These are phyloP conservation scores for Hydroisotoma schaefferi DNA, from an alignment of 2,888 invertebrate genomes.

Conservation along the genomic window DNA sequence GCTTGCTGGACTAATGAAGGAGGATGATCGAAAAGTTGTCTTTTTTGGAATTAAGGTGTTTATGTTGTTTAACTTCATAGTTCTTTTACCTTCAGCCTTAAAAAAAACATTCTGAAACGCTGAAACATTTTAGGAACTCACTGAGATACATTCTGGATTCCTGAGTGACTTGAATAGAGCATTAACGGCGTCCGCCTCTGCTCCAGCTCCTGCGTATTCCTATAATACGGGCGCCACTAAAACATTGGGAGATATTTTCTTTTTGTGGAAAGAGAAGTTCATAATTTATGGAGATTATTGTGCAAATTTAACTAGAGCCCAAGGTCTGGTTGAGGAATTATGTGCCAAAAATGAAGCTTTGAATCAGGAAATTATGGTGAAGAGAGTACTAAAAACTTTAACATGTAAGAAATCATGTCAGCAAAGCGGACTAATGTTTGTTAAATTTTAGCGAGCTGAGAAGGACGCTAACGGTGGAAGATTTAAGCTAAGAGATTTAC, in stretches of 20 bases:
- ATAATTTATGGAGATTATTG: conserved; percentile 95
- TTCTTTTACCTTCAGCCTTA: no score
- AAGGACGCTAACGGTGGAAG: conserved; percentile 90
- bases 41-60: conserved; percentile 87
- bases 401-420: neutral
- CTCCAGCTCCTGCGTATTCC: conserved; percentile 50
- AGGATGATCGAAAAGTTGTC: conserved; percentile 72
- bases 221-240: conserved; percentile 53
- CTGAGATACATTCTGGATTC: conserved; percentile 80
- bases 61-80: neutral
- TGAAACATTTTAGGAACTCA: conserved; percentile 55
- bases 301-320: conserved; percentile 86
- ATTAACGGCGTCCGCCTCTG: conserved; percentile 27
- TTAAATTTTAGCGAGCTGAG: conserved; percentile 71
- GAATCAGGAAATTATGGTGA: conserved; percentile 66
- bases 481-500: conserved; percentile 88
- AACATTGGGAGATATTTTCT: conserved; percentile 76
- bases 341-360: conserved; percentile 65
- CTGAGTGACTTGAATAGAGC: conserved; percentile 75
- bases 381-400: conserved; percentile 49
- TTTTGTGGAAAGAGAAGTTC: conserved; percentile 84
- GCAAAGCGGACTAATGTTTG: neutral
- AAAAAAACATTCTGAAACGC: no score
- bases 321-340: conserved; percentile 73
- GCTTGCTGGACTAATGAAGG: conserved; percentile 65